Percentiles rank a stretch among this genome's conserved stretches.
Evolutionary conservation across 1,140 invertebrate genomes (phyloP).

Genomic region (Cydia pomonella): DNA sequence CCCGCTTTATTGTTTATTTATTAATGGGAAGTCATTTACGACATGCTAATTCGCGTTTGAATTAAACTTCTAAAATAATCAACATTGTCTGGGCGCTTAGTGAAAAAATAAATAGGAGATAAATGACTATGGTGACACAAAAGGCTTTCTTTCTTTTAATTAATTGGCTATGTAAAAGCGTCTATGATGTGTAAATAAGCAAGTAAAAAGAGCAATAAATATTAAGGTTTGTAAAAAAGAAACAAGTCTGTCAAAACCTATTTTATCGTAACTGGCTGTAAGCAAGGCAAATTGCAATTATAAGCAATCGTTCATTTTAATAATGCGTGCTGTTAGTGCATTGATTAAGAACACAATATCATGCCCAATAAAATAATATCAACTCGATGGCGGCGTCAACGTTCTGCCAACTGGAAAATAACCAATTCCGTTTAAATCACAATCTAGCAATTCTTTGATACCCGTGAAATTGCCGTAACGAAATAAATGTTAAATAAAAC

Average conservation of each 20-base stretch:
- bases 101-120: not conserved
- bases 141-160: not conserved
- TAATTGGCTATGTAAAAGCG: not conserved
- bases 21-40: constrained; percentile 51
- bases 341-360: constrained; percentile 66
- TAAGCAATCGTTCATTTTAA: constrained; percentile 45
- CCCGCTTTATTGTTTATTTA: constrained; percentile 76
- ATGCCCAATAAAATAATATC: constrained; percentile 75
- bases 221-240: not conserved
- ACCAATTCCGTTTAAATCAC: constrained; percentile 78
- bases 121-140: not conserved
- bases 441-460: constrained; percentile 78
- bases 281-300: constrained; percentile 43
- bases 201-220: not conserved
- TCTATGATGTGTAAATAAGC: not conserved
- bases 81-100: not conserved
- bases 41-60: not conserved
- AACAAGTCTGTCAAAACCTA: not conserved
- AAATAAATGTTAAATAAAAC: constrained; percentile 81
- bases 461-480: constrained; percentile 79
- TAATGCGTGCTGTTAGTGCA: constrained; percentile 46
- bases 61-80: not conserved
- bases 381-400: constrained; percentile 56
- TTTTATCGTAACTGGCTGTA: constrained; percentile 19
- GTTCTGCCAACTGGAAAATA: constrained; percentile 73